Evolutionary conservation across 2,113 vertebrate species (phyloP).

Genomic region (Dicrurus megarhynchus): DNA sequence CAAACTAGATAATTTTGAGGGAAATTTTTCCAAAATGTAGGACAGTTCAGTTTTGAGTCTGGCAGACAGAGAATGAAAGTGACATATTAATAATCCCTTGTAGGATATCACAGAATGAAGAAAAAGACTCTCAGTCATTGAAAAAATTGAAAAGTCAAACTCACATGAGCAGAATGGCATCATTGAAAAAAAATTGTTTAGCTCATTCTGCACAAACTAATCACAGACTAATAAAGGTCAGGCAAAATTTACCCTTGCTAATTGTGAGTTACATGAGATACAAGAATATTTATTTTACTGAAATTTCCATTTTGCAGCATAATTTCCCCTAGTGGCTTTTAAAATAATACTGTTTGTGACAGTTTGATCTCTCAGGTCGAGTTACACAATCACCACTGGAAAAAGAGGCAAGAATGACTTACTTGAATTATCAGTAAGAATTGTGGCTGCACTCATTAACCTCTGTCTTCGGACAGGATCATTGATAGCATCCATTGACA

Average conservation of each 20-base stretch:
- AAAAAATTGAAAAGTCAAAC: neutral
- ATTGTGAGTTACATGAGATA: neutral
- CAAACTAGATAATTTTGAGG: slow-evolving; percentile 84
- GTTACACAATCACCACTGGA: neutral
- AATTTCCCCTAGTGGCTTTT: neutral
- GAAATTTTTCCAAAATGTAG: slow-evolving; percentile 79
- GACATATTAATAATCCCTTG: neutral
- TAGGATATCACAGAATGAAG: neutral
- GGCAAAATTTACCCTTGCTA: neutral
- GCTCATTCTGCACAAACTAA: neutral
- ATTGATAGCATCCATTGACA: slow-evolving; percentile 10
- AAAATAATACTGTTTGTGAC: neutral
- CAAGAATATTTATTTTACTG: neutral
- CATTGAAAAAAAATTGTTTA: neutral
- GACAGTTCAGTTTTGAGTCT: slow-evolving; percentile 82
- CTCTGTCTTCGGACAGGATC: slow-evolving; percentile 54
- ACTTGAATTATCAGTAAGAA: slow-evolving; percentile 53
- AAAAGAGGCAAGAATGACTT: neutral
- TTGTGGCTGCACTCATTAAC: slow-evolving; percentile 59
- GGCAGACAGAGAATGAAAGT: slow-evolving; percentile 61
- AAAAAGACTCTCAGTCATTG: neutral
- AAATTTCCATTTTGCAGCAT: neutral
- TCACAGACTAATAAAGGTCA: neutral
- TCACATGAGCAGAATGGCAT: neutral
- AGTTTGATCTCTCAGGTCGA: neutral